Conservation (phyloP, 1,140 invertebrate species). For the Oscheius sp. region DNA sequence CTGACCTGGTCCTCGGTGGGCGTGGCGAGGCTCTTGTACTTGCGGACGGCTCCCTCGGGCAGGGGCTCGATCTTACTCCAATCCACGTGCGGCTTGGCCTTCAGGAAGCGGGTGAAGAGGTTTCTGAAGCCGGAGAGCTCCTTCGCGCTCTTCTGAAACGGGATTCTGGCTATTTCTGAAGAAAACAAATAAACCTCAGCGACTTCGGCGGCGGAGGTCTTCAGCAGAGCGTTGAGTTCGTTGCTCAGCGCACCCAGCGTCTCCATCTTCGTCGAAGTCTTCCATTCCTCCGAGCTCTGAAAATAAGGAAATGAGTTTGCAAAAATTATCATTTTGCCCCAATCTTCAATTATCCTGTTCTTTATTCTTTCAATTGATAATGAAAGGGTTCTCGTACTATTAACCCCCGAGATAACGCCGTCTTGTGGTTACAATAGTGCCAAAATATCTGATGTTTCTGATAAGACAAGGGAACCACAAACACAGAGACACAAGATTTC, state of each 20-base stretch:
- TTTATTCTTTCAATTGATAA: too few species aligned
- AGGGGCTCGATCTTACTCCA: slow-evolving; percentile 59
- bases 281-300: slow-evolving; percentile 59
- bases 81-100: slow-evolving; percentile 55
- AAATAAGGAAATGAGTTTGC: too few species aligned
- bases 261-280: slow-evolving; percentile 55
- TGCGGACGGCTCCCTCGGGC: slow-evolving; percentile 50
- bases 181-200: slow-evolving; percentile 27
- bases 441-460: too few species aligned
- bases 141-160: slow-evolving; percentile 52
- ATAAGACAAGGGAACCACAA: too few species aligned
- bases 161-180: slow-evolving; percentile 2
- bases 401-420: too few species aligned
- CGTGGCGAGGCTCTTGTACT: slow-evolving; percentile 29
- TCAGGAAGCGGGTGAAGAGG: slow-evolving; percentile 51
- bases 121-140: slow-evolving; percentile 55
- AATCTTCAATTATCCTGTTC: too few species aligned
- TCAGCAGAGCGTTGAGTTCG: slow-evolving; percentile 49
- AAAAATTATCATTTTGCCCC: too few species aligned
- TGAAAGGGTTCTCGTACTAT: too few species aligned
- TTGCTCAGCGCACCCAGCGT: slow-evolving; percentile 49
- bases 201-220: slow-evolving; percentile 42
- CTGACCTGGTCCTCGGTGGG: neutral
- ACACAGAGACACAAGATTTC: too few species aligned
- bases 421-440: too few species aligned